Evolutionary conservation across 2,113 vertebrate genomes (phyloP).

Genomic region (Seriola dumerili): DNA sequence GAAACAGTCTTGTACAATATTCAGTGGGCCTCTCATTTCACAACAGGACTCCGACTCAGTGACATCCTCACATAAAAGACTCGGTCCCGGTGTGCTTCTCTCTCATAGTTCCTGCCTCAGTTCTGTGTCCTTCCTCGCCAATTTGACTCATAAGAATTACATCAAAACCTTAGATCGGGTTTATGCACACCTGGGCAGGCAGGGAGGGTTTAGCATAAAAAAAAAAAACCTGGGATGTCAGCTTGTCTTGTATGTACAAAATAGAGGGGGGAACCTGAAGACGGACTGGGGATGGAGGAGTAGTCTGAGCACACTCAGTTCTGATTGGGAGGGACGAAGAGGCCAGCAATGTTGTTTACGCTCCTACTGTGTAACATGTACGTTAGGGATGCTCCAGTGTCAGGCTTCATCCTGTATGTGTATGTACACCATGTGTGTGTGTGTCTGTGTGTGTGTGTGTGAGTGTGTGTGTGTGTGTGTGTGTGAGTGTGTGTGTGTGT

Average conservation of each 20-base stretch:
- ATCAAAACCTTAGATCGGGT: slow-evolving; percentile 41
- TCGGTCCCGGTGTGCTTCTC: slow-evolving; percentile 46
- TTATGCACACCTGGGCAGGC: slow-evolving; percentile 44
- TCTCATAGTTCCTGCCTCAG: slow-evolving; percentile 37
- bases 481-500: slow-evolving; percentile 27
- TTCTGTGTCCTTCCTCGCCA: slow-evolving; percentile 34
- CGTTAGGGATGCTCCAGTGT: slow-evolving; percentile 48
- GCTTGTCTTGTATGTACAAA: slow-evolving; percentile 22
- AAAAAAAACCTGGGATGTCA: slow-evolving; percentile 7
- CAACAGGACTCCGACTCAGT: slow-evolving; percentile 36
- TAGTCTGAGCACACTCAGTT: slow-evolving; percentile 44
- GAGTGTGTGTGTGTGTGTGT: slow-evolving; percentile 20
- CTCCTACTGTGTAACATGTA: slow-evolving; percentile 64
- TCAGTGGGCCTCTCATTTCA: slow-evolving; percentile 44
- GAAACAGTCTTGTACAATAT: slow-evolving; percentile 49
- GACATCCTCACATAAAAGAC: slow-evolving; percentile 36
- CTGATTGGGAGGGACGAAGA: slow-evolving; percentile 31
- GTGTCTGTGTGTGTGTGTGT: slow-evolving; percentile 30
- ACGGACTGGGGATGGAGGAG: slow-evolving; percentile 29
- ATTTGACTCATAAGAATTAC: slow-evolving; percentile 20
- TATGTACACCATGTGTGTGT: slow-evolving; percentile 38
- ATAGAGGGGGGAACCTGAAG: not conserved
- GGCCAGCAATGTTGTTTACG: slow-evolving; percentile 67
- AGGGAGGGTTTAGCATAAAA: not conserved
- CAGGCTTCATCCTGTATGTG: slow-evolving; percentile 57